Conservation (phyloP, 1,140 invertebrate genomes). For the Papilio dardanus region DNA sequence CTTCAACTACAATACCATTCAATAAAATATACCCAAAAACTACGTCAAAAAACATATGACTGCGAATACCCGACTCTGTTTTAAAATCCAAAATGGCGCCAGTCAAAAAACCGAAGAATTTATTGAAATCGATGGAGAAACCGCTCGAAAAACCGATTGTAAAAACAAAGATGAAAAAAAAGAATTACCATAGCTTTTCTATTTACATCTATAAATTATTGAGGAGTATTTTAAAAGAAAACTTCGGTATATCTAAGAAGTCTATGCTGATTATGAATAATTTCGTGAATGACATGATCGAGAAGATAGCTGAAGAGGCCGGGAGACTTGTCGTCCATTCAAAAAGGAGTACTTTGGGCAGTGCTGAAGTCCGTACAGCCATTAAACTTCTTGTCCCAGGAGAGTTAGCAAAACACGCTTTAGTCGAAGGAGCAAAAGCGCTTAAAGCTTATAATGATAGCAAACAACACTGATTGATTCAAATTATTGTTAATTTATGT, state of each 20-base stretch:
- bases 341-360: slow-evolving; percentile 82
- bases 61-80: background rate
- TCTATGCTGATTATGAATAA: slow-evolving; percentile 86
- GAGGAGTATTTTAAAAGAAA: slow-evolving; percentile 72
- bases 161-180: slow-evolving; percentile 80
- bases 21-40: background rate
- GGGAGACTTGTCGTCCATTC: slow-evolving; percentile 80
- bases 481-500: slow-evolving; percentile 2
- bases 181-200: slow-evolving; percentile 85
- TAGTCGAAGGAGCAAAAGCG: slow-evolving; percentile 83
- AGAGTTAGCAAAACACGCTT: slow-evolving; percentile 61
- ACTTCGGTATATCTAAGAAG: slow-evolving; percentile 71
- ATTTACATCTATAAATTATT: slow-evolving; percentile 89
- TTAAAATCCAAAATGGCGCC: slow-evolving; percentile 58
- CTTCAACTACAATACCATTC: background rate
- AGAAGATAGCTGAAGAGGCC: slow-evolving; percentile 85
- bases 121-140: slow-evolving; percentile 59
- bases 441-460: slow-evolving; percentile 76
- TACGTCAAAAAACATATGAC: background rate
- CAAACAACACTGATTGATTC: background rate
- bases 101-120: slow-evolving; percentile 52
- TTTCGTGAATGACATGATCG: slow-evolving; percentile 81
- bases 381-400: slow-evolving; percentile 71
- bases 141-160: slow-evolving; percentile 56
- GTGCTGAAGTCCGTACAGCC: slow-evolving; percentile 76